Conservation (phyloP, 1,140 invertebrate genomes). For the Planococcus citri region DNA sequence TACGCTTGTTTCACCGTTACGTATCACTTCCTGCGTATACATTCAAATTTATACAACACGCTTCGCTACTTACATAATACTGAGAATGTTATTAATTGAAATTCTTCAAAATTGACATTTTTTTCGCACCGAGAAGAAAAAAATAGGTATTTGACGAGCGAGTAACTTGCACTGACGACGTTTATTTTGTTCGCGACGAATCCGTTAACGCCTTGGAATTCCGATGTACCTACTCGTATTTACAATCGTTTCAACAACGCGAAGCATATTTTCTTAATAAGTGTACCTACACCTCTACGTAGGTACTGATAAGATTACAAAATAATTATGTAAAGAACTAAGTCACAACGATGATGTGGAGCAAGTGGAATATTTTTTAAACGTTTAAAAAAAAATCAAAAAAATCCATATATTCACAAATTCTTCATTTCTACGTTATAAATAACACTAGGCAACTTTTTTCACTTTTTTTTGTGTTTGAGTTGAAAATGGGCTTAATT, state of each 20-base stretch:
- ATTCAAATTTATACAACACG: neutral
- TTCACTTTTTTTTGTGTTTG: too few species aligned
- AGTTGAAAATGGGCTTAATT: too few species aligned
- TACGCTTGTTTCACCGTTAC: neutral
- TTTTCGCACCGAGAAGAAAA: neutral
- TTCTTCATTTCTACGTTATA: too few species aligned
- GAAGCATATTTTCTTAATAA: neutral
- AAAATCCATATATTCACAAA: too few species aligned
- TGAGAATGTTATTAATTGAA: neutral
- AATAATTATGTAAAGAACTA: conserved; percentile 8
- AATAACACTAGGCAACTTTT: too few species aligned
- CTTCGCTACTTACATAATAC: neutral
- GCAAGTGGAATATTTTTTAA: too few species aligned
- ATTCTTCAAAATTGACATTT: neutral
- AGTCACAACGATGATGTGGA: too few species aligned
- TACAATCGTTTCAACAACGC: neutral
- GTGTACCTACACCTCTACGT: too few species aligned
- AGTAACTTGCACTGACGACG: too few species aligned
- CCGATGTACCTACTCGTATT: neutral
- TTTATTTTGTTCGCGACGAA: neutral
- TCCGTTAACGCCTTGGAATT: neutral
- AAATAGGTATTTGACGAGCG: neutral
- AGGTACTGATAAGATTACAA: neutral
- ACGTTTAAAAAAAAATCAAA: too few species aligned
- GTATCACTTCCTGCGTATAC: neutral